Conservation (phyloP, 1,140 invertebrate species). For the Prorops nasuta region DNA sequence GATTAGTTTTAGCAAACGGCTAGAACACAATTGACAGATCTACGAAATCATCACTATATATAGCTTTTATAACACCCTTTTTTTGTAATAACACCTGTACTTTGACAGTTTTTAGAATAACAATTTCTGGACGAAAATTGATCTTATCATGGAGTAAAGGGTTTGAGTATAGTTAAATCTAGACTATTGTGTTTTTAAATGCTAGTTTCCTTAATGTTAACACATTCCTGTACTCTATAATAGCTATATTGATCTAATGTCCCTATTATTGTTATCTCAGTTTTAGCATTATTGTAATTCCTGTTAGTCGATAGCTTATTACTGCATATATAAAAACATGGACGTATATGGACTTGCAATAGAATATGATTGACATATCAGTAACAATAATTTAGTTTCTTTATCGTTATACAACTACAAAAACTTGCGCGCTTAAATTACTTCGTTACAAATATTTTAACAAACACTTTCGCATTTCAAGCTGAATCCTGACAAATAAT, state of each 20-base stretch:
- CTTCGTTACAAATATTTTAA: no score
- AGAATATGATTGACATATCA: conserved; percentile 30
- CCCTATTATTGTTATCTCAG: conserved; percentile 6
- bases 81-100: neutral
- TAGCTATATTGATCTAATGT: neutral
- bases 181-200: neutral
- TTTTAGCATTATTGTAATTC: conserved; percentile 7
- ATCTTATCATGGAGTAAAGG: neutral
- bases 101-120: neutral
- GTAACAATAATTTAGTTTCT: conserved; percentile 26
- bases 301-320: conserved; percentile 15
- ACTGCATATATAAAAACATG: conserved; percentile 28
- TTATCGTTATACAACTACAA: neutral
- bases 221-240: no score
- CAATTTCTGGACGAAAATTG: neutral
- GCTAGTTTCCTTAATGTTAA: no score
- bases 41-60: neutral
- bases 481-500: no score
- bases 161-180: neutral
- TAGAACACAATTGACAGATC: neutral
- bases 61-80: neutral
- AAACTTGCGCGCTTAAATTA: no score
- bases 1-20: neutral
- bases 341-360: conserved; percentile 32
- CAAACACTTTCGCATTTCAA: no score